Evolutionary conservation across 2,888 invertebrate genomes (phyloP).

Genomic region (Hypercompe scribonia): DNA sequence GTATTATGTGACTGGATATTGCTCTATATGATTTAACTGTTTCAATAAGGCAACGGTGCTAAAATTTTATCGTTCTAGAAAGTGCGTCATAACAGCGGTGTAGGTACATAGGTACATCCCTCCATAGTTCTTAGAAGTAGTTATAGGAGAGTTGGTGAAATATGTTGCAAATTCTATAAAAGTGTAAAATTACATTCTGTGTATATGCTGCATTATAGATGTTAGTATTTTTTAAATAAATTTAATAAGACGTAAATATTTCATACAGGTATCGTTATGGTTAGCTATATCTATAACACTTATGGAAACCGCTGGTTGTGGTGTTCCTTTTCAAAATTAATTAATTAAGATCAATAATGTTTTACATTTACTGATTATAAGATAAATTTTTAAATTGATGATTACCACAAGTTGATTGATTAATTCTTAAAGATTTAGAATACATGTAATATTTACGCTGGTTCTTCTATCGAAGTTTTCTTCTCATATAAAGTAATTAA

Average conservation of each 20-base stretch:
- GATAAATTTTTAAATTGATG: too few species aligned
- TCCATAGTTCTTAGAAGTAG: constrained; percentile 27
- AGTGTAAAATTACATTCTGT: constrained; percentile 1
- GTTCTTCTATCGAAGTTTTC: background rate
- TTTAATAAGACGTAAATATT: background rate
- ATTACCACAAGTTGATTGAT: too few species aligned
- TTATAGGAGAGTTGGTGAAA: constrained; percentile 21
- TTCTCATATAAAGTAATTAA: background rate
- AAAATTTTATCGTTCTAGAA: constrained; percentile 76
- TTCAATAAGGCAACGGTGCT: constrained; percentile 77
- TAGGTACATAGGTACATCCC: constrained; percentile 42
- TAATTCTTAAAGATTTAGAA: background rate
- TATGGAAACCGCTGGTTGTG: too few species aligned
- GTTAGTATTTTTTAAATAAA: background rate
- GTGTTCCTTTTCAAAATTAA: too few species aligned
- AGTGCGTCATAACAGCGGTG: constrained; percentile 56
- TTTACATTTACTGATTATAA: too few species aligned
- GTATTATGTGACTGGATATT: constrained; percentile 43
- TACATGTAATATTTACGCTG: background rate
- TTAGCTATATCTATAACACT: too few species aligned
- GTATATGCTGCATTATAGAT: background rate
- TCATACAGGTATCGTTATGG: too few species aligned
- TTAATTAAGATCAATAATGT: too few species aligned
- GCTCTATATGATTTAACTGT: constrained; percentile 73
- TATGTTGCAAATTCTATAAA: constrained; percentile 27